Conservation (phyloP, 2,113 vertebrate species). For the Bettongia penicillata region DNA sequence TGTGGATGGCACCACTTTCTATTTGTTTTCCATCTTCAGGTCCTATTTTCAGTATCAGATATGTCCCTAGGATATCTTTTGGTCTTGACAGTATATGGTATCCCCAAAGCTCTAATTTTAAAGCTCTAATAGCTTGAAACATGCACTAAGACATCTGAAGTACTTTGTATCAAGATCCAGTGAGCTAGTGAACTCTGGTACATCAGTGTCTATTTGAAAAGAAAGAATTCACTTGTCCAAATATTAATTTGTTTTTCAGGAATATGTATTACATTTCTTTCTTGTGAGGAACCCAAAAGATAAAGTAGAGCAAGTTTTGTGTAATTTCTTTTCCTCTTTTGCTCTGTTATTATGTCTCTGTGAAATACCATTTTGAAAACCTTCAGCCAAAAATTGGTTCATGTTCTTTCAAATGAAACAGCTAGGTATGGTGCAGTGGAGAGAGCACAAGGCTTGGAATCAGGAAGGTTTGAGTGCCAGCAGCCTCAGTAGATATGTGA, state of each 20-base stretch:
- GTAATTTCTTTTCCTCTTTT: background rate
- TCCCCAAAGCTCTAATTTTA: background rate
- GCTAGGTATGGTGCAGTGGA: background rate
- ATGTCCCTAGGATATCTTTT: conserved; percentile 21
- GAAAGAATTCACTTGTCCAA: background rate
- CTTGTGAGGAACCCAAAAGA: conserved; percentile 3
- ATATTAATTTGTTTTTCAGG: conserved; percentile 21
- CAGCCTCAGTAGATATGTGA: background rate
- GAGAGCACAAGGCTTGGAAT: background rate
- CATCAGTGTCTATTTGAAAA: background rate
- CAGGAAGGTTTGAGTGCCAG: background rate
- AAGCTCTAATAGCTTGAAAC: background rate
- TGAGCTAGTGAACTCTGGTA: background rate
- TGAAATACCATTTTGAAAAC: background rate
- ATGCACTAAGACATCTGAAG: background rate
- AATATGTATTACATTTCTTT: conserved; percentile 2
- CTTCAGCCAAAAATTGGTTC: background rate
- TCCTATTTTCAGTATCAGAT: conserved; percentile 18
- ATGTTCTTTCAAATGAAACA: background rate
- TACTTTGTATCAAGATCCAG: background rate
- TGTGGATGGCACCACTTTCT: background rate
- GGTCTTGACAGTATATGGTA: background rate
- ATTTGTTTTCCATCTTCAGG: background rate
- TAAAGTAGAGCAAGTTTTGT: background rate
- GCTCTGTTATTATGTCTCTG: background rate